Base-by-base conservation (phyloP, 2,113 vertebrate genomes). In the Perca schrenkii region DNA sequence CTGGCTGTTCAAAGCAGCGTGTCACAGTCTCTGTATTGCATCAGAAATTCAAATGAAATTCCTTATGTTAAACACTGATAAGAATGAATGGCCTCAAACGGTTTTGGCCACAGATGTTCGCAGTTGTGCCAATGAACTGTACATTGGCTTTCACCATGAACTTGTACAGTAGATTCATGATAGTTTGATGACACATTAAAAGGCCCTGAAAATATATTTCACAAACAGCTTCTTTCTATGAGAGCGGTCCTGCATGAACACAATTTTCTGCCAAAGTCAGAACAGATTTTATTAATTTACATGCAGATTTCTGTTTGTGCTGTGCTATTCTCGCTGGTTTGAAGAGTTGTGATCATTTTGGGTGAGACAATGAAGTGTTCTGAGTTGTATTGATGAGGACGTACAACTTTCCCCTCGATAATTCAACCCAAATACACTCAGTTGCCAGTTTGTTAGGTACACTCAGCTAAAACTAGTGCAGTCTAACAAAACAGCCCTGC, bases 1-100 rank as follows among this genome's bases (percentile, higher is more conserved):
- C 65, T n/a, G 56, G 53, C 77, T 85, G 75, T 83, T 88, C 82
- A 87, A 81, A 88, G 80, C 62, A 46, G 64, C 21, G 0, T 72
- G 80, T 65, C 76, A 53, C 62, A n/a, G 58, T 49, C 73, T 89
- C 49, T 34, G n/a, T 72, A 66, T 66, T 28, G 34, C 64, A n/a
- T 25, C 34, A 74, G 36, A 71, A 82, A 85, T 62, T 77, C 50
- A 72, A 52, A 28, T 28, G 2, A 2, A 28, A 28, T 28, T 28
- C 22, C 68, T 74, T 77, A 21, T 66, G 68, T 58, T 47, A 0
- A 65, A 70, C n/a, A 47, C 62, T 60, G 40, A 77, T 79, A 64
- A 64, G 76, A 49, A 47, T 43, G 49, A 85, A 72, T 21, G 16
- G 69, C 34, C 8, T 63, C 12, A 67, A 79, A 74, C 8, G 49